Evolutionary conservation across 1,140 invertebrate species (phyloP).

Genomic region (Acromyrmex echinatior): DNA sequence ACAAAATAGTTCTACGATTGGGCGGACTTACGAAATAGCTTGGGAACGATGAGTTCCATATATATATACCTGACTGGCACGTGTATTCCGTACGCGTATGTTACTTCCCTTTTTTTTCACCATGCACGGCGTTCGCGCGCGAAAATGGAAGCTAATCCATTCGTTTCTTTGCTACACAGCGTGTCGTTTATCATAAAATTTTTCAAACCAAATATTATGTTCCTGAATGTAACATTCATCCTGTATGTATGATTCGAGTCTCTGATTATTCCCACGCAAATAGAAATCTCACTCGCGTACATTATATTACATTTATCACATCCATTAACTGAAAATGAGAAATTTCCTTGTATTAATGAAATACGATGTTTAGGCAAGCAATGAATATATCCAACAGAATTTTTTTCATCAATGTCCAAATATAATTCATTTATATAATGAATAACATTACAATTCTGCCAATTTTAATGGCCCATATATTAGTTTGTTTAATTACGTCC

Average conservation of each 20-base stretch:
- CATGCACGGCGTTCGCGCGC: conserved; percentile 4
- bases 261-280: conserved; percentile 14
- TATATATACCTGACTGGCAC: conserved; percentile 36
- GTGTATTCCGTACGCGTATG: conserved; percentile 57
- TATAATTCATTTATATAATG: conserved; percentile 1
- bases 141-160: conserved; percentile 53
- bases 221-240: not conserved
- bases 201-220: conserved; percentile 30
- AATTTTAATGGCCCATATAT: conserved; percentile 45
- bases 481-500: conserved; percentile 53
- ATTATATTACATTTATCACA: conserved; percentile 8
- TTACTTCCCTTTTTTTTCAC: conserved; percentile 36
- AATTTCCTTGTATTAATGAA: conserved; percentile 22
- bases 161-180: conserved; percentile 3
- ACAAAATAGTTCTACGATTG: conserved; percentile 64
- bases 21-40: conserved; percentile 56
- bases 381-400: not conserved
- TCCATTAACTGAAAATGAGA: conserved; percentile 47
- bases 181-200: conserved; percentile 45
- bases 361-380: not conserved
- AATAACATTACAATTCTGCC: conserved; percentile 8
- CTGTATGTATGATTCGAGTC: not conserved
- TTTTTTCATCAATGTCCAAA: conserved; percentile 14
- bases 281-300: not conserved
- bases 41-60: conserved; percentile 60